phyloP scores from a whole-genome alignment of 2,113 vertebrate genomes.

The Oreochromis niloticus region DNA sequence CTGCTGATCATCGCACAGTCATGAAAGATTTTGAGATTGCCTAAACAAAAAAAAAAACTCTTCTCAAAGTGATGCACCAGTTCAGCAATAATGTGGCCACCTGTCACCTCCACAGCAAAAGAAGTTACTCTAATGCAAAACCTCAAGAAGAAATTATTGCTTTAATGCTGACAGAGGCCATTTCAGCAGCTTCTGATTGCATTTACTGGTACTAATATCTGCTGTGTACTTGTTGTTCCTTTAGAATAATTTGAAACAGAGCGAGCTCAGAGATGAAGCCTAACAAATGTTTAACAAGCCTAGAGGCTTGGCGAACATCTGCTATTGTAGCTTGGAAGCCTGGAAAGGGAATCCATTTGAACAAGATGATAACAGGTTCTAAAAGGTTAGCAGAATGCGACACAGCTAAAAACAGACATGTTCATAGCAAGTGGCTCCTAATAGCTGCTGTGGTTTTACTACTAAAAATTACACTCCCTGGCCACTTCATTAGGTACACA shows the following conservation, averaged over 20 bases:
- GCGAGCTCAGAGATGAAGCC: neutral
- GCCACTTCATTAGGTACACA: neutral
- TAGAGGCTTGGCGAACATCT: neutral
- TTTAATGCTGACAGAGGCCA: neutral
- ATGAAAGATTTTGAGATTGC: neutral
- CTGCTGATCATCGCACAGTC: neutral
- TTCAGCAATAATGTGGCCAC: neutral
- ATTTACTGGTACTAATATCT: neutral
- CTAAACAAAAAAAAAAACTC: neutral
- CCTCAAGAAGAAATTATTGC: neutral
- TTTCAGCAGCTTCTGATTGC: neutral
- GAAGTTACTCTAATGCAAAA: neutral
- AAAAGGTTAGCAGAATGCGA: conserved; percentile 1
- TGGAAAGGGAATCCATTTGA: neutral
- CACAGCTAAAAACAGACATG: neutral
- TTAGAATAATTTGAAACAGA: neutral
- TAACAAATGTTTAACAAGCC: neutral
- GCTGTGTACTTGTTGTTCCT: neutral
- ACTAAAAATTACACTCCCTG: neutral
- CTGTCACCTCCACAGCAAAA: neutral
- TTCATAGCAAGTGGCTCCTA: neutral
- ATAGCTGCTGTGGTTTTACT: neutral
- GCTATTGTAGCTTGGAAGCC: neutral
- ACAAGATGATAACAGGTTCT: neutral
- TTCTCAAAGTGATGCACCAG: neutral